Percentiles rank a stretch among this genome's conserved stretches.
Conservation (phyloP, 2,888 invertebrate species). For the Xestia xanthographa region DNA sequence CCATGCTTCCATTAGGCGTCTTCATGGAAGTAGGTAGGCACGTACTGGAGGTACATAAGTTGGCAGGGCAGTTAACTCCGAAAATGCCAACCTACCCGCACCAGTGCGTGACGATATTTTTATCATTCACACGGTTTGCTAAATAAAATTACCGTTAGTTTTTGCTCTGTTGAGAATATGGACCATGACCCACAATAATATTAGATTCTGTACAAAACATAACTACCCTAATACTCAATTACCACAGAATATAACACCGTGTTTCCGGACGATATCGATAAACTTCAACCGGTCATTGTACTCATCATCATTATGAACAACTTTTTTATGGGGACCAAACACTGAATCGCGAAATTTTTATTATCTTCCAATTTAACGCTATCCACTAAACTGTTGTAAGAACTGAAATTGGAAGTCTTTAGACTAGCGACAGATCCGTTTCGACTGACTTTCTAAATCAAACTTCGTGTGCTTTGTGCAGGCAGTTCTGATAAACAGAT, state of each 20-base stretch:
- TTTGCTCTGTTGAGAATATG: slow-evolving; percentile 10
- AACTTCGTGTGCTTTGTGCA: slow-evolving; percentile 1
- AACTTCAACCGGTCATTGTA: too few relatives aligned
- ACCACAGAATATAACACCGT: too few relatives aligned
- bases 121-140: slow-evolving; percentile 18
- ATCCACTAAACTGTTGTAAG: not conserved
- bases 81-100: slow-evolving; percentile 14
- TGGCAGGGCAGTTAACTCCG: not conserved
- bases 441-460: slow-evolving; percentile 35
- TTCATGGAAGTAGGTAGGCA: not conserved
- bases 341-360: not conserved
- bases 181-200: not conserved
- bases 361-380: not conserved
- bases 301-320: too few relatives aligned
- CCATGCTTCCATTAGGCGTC: not conserved
- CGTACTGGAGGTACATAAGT: not conserved
- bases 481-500: not conserved
- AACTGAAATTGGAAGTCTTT: slow-evolving; percentile 5
- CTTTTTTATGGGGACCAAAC: too few relatives aligned
- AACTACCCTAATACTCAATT: too few relatives aligned
- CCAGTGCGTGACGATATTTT: slow-evolving; percentile 30
- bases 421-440: not conserved
- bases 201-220: not conserved
- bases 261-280: too few relatives aligned
- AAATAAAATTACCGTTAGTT: slow-evolving; percentile 37